phyloP scores from a whole-genome alignment of 2,888 invertebrate genomes.

The Noctua comes region DNA sequence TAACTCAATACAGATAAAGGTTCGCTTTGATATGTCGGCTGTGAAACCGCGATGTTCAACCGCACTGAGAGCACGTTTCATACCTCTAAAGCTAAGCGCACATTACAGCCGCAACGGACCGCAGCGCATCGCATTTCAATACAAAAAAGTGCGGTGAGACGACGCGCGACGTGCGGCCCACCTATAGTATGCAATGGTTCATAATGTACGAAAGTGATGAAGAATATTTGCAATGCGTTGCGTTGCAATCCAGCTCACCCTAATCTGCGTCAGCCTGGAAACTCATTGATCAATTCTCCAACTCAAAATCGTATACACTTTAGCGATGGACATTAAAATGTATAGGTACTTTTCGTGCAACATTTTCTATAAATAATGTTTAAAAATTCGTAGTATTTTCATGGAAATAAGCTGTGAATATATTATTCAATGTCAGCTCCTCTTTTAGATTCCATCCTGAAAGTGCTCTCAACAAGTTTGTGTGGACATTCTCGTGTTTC shows the following conservation, averaged over 20 bases:
- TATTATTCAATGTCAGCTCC: conserved; percentile 61
- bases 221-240: neutral
- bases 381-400: conserved; percentile 50
- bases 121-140: neutral
- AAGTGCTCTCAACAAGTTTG: conserved; percentile 26
- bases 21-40: conserved; percentile 32
- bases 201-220: neutral
- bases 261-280: conserved; percentile 29
- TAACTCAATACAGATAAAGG: conserved; percentile 19
- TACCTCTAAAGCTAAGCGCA: conserved; percentile 41
- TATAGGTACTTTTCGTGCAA: conserved; percentile 45
- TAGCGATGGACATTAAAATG: conserved; percentile 64
- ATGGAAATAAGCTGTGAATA: conserved; percentile 44
- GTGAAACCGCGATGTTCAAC: conserved; percentile 34
- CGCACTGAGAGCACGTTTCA: conserved; percentile 17
- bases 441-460: conserved; percentile 42
- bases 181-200: neutral
- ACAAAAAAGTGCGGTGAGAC: neutral
- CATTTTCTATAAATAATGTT: conserved; percentile 45
- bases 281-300: conserved; percentile 64
- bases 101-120: neutral
- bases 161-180: neutral
- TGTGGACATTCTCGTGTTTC: conserved; percentile 24
- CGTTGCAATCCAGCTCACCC: neutral
- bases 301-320: conserved; percentile 63